Conservation (phyloP, 2,797 vertebrate genomes). For the Caiman crocodilus region DNA sequence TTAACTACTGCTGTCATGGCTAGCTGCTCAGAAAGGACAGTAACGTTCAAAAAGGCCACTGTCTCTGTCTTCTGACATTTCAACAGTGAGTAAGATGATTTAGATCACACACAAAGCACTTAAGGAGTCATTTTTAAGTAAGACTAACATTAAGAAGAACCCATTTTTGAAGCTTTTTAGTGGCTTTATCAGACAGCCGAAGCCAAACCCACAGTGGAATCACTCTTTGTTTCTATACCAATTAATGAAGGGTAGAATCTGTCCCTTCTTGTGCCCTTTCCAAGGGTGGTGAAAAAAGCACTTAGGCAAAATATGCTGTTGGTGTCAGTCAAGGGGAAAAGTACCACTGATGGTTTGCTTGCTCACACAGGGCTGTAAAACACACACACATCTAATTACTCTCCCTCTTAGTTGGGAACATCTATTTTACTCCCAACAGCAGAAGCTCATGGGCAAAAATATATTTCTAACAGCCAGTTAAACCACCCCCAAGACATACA, state of each 20-base stretch:
- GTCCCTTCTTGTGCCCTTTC: background rate
- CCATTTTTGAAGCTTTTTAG: background rate
- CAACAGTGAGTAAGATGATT: rapidly evolving
- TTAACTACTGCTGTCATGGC: background rate
- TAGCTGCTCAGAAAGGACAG: background rate
- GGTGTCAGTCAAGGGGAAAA: background rate
- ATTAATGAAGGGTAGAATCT: background rate
- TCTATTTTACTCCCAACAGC: background rate
- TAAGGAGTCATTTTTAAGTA: background rate
- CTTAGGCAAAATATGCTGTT: background rate
- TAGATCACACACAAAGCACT: background rate
- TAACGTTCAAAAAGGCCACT: background rate
- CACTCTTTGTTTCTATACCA: background rate
- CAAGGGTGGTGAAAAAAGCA: background rate
- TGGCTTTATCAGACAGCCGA: background rate
- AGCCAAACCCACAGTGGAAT: background rate
- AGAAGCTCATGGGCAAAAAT: background rate
- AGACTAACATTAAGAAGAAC: background rate
- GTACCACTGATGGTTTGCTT: background rate
- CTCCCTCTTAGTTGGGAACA: background rate
- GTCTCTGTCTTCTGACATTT: background rate
- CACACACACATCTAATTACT: background rate
- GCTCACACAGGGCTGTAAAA: background rate
- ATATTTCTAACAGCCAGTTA: background rate
- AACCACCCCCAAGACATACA: background rate